Evolutionary conservation across 2,888 invertebrate genomes (phyloP), one percentile per base, ranked within the genome.

Genomic region (Sarcophaga rosellei): DNA sequence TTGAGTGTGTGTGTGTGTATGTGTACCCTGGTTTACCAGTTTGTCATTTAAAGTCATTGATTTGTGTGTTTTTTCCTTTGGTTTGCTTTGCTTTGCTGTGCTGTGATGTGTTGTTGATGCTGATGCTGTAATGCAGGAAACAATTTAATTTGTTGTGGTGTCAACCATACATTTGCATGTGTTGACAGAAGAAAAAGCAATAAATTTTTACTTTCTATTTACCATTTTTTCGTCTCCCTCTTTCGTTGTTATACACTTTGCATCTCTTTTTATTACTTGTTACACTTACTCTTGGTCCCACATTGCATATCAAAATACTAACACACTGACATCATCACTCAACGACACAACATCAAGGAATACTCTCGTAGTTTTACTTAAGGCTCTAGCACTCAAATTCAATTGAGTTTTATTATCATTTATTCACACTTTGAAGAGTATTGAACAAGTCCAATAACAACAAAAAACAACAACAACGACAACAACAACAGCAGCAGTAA

Each of bases 101-200:
- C 10, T 53, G 4, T 53, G 10, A 12, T 47, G 11, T 11, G 47
- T 25, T 78, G 57, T 47, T 72, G 53, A 11, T 75, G 44, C 6
- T 66, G 53, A 6, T 75, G 44, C 6, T 35, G 53, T 70, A 20
- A 44, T 59, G 66, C 76, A 62, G 86, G 80, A 76, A 68, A 80
- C 83, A 76, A 73, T 73, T 80, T 83, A 82, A 86, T 86, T 83
- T 86, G 70, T 69, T 74, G 57, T 75, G 6, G 6, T 85, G 81
- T 81, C 73, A 57, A 62, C 65, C 65, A 82, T 68, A 59, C 25
- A 86, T 83, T 83, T 86, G 83, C 83, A 83, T 86, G 80, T 77
- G 83, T 78, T 83, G 80, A 81, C 86, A 80, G 57, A 74, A 35
- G 68, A 77, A 73, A 83, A 81, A 70, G 68, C 80, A 53, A 77